A percentile compares a stretch with the other conserved stretches of the same genome.
Conservation (phyloP, 2,888 invertebrate species). For the Dichetophora obliterata region DNA sequence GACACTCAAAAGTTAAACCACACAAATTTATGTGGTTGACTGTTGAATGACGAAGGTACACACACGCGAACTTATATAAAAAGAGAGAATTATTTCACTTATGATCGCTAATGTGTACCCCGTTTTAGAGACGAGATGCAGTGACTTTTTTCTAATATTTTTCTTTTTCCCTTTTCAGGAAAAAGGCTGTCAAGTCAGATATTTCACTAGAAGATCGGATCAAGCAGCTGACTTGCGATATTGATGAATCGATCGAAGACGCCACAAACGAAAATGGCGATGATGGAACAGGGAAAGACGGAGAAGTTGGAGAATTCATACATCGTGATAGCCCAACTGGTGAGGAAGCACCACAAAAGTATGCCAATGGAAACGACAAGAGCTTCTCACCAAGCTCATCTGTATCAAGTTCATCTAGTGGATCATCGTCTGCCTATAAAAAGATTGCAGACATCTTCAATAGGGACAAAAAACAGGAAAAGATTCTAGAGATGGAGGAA, state of each 20-base stretch:
- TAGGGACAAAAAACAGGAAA: constrained; percentile 69
- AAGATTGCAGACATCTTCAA: constrained; percentile 71
- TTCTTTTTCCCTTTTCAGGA: constrained; percentile 52
- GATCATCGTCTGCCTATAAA: constrained; percentile 76
- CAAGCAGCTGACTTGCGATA: constrained; percentile 86
- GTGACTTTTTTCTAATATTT: not conserved
- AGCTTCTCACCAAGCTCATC: constrained; percentile 75
- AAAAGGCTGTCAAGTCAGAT: constrained; percentile 71
- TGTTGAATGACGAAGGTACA: too few species aligned
- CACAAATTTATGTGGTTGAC: too few species aligned
- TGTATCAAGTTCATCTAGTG: constrained; percentile 73
- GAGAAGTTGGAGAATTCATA: constrained; percentile 67
- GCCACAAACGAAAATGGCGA: constrained; percentile 52
- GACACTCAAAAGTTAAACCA: too few species aligned
- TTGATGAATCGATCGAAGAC: constrained; percentile 76
- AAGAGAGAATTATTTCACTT: too few species aligned
- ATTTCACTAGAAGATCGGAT: constrained; percentile 89
- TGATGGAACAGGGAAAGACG: constrained; percentile 51
- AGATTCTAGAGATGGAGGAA: constrained; percentile 69
- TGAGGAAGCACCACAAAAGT: constrained; percentile 72
- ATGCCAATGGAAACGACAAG: constrained; percentile 72
- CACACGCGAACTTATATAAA: too few species aligned
- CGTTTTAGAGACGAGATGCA: too few species aligned
- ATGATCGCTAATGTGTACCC: too few species aligned
- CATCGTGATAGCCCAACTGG: constrained; percentile 78